Percentiles rank a stretch among this genome's conserved stretches.
These are phyloP conservation scores for Eubasilissa splendida DNA, from an alignment of 2,888 invertebrate genomes.

Conservation along the genomic window DNA sequence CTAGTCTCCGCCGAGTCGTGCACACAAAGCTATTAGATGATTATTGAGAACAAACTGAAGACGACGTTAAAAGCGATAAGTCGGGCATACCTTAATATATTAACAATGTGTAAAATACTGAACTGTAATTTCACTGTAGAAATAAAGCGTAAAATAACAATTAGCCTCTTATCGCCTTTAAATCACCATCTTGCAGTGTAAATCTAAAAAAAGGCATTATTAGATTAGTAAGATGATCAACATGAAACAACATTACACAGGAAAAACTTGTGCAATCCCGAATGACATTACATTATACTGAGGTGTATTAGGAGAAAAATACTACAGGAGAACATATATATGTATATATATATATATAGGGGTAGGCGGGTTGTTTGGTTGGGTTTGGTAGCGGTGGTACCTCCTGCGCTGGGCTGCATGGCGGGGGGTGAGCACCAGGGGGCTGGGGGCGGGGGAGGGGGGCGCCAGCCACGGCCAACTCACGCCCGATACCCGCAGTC, in stretches of 20 bases:
- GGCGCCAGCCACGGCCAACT: conserved; percentile 85
- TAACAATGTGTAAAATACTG: not conserved
- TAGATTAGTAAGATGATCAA: conserved; percentile 55
- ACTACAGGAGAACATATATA: conserved; percentile 49
- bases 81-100: not conserved
- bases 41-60: conserved; percentile 55
- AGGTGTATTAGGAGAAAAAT: conserved; percentile 51
- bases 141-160: conserved; percentile 1
- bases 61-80: conserved; percentile 55
- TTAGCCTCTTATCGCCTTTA: conserved; percentile 52
- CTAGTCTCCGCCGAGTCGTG: conserved; percentile 59
- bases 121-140: not conserved
- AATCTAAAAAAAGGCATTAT: conserved; percentile 56
- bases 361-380: conserved; percentile 56
- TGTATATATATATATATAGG: conserved; percentile 57
- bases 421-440: conserved; percentile 82
- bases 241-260: conserved; percentile 57
- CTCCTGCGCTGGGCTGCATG: conserved; percentile 82
- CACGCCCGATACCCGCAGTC: conserved; percentile 84
- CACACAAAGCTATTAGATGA: conserved; percentile 59
- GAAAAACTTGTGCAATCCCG: conserved; percentile 58
- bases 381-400: conserved; percentile 67
- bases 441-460: conserved; percentile 74
- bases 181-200: conserved; percentile 57
- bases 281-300: conserved; percentile 53